Conservation (phyloP, 2,888 invertebrate genomes). For the Dryococelus australis region DNA sequence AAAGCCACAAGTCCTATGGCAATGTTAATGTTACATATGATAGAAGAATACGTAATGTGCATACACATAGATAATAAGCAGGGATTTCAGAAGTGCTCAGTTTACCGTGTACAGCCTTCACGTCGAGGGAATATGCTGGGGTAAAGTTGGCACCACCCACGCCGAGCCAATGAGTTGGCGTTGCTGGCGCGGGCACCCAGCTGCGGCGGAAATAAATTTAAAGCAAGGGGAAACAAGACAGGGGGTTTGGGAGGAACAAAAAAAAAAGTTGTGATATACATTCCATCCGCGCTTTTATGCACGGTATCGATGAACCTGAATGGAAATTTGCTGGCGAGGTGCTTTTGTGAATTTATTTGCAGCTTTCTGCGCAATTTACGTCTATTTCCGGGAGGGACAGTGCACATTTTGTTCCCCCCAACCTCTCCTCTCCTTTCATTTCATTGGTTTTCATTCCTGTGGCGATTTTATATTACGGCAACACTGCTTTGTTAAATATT, state of each 20-base stretch:
- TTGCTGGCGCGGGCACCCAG: background rate
- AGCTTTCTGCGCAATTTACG: constrained; percentile 1
- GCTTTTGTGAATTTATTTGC: background rate
- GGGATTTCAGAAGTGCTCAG: too few species aligned
- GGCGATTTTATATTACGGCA: background rate
- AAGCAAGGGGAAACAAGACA: background rate
- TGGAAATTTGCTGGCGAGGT: constrained; percentile 16
- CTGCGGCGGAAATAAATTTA: background rate
- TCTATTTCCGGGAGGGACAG: background rate
- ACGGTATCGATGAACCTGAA: background rate
- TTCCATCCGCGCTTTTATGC: background rate
- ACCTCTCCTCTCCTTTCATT: background rate
- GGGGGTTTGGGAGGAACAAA: background rate
- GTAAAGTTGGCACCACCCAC: too few species aligned
- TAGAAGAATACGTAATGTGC: too few species aligned
- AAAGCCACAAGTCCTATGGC: too few species aligned
- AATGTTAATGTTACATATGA: too few species aligned
- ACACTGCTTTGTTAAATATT: background rate
- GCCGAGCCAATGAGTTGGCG: too few species aligned
- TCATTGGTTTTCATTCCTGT: background rate
- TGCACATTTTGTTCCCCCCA: background rate
- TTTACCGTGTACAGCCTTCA: too few species aligned
- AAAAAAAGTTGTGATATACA: background rate
- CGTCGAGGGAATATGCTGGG: too few species aligned
- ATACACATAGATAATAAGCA: too few species aligned